phyloP scores from a whole-genome alignment of 1,140 invertebrate genomes.

The Scaptodrosophila lebanonensis region DNA sequence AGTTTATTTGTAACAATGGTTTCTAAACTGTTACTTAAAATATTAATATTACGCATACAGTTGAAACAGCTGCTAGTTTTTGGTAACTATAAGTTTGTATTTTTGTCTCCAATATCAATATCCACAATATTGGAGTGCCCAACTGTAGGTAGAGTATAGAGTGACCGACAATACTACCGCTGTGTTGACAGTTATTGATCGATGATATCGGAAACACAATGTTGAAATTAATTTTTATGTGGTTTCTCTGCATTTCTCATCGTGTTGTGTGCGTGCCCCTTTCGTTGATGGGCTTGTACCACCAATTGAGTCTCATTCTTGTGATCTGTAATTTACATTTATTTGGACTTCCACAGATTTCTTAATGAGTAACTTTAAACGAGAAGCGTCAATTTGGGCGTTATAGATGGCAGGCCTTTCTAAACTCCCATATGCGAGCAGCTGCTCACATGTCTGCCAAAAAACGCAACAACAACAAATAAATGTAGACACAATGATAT shows the following conservation, averaged over 20 bases:
- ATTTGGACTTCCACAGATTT: constrained; percentile 40
- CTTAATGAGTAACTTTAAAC: constrained; percentile 24
- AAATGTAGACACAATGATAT: too few relatives aligned
- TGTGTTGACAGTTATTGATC: constrained; percentile 74
- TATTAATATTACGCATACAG: too few relatives aligned
- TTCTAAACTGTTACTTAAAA: too few relatives aligned
- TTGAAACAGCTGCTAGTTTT: too few relatives aligned
- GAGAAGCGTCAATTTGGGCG: neutral
- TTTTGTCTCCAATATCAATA: too few relatives aligned
- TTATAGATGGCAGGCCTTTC: neutral
- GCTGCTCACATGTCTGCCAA: neutral
- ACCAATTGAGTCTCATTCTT: constrained; percentile 51
- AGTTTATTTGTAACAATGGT: too few relatives aligned
- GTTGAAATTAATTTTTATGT: constrained; percentile 68
- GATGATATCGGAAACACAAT: constrained; percentile 64
- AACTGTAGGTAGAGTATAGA: neutral
- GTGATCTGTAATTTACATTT: constrained; percentile 56
- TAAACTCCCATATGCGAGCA: too few relatives aligned
- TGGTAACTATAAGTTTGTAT: too few relatives aligned
- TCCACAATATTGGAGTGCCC: too few relatives aligned
- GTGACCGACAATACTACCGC: constrained; percentile 15
- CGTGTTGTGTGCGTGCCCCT: constrained; percentile 7
- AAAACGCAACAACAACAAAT: too few relatives aligned
- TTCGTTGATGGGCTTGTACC: constrained; percentile 33
- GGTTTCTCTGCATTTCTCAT: constrained; percentile 25